These are phyloP conservation scores for Palythoa heliodiscus DNA, from an alignment of 92 coral and sea anemone species.

Conservation along the genomic window DNA sequence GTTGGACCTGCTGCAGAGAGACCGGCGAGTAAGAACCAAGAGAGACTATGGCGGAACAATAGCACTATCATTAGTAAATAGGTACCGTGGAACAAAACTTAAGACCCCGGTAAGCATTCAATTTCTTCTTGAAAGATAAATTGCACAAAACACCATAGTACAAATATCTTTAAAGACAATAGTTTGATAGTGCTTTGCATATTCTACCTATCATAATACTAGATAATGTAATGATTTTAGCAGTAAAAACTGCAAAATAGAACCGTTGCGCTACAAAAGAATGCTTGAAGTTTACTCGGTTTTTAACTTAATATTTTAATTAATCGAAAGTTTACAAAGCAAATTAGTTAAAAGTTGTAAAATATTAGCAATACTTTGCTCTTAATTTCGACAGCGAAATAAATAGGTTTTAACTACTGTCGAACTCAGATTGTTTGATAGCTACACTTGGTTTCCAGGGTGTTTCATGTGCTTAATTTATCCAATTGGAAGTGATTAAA, in stretches of 20 bases:
- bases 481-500: not conserved
- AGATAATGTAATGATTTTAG: no score
- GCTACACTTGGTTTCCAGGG: no score
- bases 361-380: no score
- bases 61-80: not conserved
- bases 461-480: not conserved
- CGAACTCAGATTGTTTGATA: no score
- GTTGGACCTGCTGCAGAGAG: not conserved
- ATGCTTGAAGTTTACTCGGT: no score
- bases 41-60: constrained; percentile 5
- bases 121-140: not conserved
- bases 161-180: not conserved
- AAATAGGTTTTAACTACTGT: no score
- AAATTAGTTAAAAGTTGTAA: not conserved
- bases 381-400: no score
- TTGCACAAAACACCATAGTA: not conserved
- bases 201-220: no score
- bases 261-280: no score
- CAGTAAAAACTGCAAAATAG: no score
- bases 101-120: constrained; percentile 44
- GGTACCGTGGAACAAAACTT: not conserved
- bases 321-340: not conserved
- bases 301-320: no score
- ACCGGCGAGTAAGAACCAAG: not conserved
- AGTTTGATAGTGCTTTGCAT: not conserved